phyloP scores from a whole-genome alignment of 1,140 invertebrate species.

The Lamellibrachia luymesi region DNA sequence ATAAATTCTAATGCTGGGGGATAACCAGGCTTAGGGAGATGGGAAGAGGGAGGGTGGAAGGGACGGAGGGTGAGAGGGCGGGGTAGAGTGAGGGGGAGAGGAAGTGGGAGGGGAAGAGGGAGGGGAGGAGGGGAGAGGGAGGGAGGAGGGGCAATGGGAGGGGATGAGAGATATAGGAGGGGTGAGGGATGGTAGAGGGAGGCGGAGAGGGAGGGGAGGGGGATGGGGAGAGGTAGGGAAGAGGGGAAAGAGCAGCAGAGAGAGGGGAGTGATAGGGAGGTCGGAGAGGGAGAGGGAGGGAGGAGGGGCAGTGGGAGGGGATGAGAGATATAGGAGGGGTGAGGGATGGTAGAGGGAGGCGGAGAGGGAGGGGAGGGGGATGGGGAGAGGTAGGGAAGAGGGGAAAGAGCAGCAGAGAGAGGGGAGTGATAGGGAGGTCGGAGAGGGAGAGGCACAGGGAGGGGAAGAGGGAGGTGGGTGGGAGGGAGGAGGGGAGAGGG shows the following conservation, averaged over 20 bases:
- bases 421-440: neutral
- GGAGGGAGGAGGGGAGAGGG: conserved; percentile 14
- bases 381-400: neutral
- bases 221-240: neutral
- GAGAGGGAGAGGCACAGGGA: conserved; percentile 1
- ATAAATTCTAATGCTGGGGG: too few relatives aligned
- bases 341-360: neutral
- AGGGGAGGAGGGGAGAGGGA: too few relatives aligned
- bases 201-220: neutral
- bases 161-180: neutral
- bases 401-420: neutral
- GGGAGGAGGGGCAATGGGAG: too few relatives aligned
- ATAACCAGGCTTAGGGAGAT: neutral
- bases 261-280: neutral
- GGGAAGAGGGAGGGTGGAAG: neutral
- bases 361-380: neutral
- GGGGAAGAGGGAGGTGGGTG: neutral
- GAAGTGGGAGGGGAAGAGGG: neutral
- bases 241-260: neutral
- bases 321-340: too few relatives aligned
- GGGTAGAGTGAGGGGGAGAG: neutral
- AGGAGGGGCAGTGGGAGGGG: neutral
- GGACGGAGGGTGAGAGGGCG: neutral
- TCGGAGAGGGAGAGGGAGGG: neutral
- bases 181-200: neutral